A percentile compares a stretch with the other conserved stretches of the same genome.
Conservation (phyloP, 2,888 invertebrate species). For the Sylvicola cinctus region DNA sequence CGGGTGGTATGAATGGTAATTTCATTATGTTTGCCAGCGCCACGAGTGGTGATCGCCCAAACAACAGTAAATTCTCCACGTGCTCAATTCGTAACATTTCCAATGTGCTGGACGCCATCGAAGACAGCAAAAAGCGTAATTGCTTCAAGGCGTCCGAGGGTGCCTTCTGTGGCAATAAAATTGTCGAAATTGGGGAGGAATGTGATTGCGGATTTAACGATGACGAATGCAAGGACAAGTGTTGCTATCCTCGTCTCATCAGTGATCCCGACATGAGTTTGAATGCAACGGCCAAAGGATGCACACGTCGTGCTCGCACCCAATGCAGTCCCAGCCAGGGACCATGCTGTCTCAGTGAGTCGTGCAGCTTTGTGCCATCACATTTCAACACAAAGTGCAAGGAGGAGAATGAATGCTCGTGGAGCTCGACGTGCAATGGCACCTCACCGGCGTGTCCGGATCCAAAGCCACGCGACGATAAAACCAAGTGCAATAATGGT, state of each 20-base stretch:
- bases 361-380: slow-evolving; percentile 54
- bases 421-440: slow-evolving; percentile 72
- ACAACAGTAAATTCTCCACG: slow-evolving; percentile 91
- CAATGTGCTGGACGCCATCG: slow-evolving; percentile 78
- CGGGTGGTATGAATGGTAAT: slow-evolving; percentile 84
- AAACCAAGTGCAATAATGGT: slow-evolving; percentile 90
- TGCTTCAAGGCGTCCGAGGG: slow-evolving; percentile 83
- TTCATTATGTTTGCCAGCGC: slow-evolving; percentile 99
- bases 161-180: slow-evolving; percentile 98
- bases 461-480: slow-evolving; percentile 62
- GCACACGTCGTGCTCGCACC: slow-evolving; percentile 52
- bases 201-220: slow-evolving; percentile 94
- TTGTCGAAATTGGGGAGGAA: slow-evolving; percentile 93
- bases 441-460: slow-evolving; percentile 69
- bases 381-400: slow-evolving; percentile 50
- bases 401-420: slow-evolving; percentile 75
- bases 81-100: slow-evolving; percentile 93
- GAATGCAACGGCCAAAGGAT: slow-evolving; percentile 56
- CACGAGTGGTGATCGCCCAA: slow-evolving; percentile 91
- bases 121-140: slow-evolving; percentile 76
- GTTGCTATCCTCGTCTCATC: slow-evolving; percentile 77
- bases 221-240: slow-evolving; percentile 76
- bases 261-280: slow-evolving; percentile 43
- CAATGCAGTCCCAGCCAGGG: slow-evolving; percentile 89
- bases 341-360: slow-evolving; percentile 72